Evolutionary conservation across 2,797 vertebrate species (phyloP), one percentile per base, ranked within the genome.

Genomic region (Danio aesculapii): DNA sequence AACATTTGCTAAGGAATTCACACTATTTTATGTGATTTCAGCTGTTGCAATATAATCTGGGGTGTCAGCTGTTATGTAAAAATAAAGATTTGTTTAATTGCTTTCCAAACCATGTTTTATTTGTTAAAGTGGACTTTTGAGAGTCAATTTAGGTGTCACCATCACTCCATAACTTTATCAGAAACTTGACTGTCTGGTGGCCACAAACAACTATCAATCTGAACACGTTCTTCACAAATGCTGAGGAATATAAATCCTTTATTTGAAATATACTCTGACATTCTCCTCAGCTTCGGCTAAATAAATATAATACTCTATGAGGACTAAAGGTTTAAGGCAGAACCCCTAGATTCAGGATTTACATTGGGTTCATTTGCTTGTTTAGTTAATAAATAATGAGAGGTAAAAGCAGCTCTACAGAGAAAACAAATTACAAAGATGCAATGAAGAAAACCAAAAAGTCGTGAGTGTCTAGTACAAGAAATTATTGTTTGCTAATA

Each of bases 161-260:
- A 67, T 62, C 11, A 73, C 49, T 61, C n/a, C n/a, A n/a, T n/a
- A n/a, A n/a, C 57, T 61, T 69, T 77, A 67, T 64, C 6, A 70
- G 69, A 3, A 68, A 49, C 47, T 61, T 16, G 52, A 55, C 17
- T 67, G 64, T 39, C 30, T 58, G 21, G 14, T 12, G 21, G 8
- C 19, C 39, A 55, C 58, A 43, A 62, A 55, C 43, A 10, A 30
- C 14, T 59, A 49, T 68, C 53, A 43, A 6, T 58, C 47, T n/a
- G 19, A 11, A 59, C 62, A 58, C 11, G 4, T 47, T 68, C 64
- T 19, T 19, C 11, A 69, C 9, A 13, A 61, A 63, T 50, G 57
- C 47, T 21, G 3, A 63, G 30, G 10, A n/a, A n/a, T 47, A 21
- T 62, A 53, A 14, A 8, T 47, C 50, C 8, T 46, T 44, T 10